phyloP scores from a whole-genome alignment of 2,888 invertebrate genomes.

The Euplexia lucipara region DNA sequence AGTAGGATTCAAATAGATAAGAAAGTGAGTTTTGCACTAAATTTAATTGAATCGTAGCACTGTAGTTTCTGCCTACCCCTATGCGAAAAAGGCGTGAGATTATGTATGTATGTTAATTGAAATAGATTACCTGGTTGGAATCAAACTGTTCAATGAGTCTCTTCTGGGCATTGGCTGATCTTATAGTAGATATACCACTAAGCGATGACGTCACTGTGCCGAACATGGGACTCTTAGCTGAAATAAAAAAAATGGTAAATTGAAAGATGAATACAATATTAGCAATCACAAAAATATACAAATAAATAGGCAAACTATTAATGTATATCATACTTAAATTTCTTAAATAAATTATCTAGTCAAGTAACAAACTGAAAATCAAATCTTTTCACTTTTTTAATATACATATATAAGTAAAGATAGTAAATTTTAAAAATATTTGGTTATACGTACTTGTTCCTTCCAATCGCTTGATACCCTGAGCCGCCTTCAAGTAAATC shows the following conservation, averaged over 20 bases:
- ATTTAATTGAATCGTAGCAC: no score
- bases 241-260: conserved; percentile 45
- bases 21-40: no score
- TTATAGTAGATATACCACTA: conserved; percentile 94
- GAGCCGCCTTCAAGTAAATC: conserved; percentile 93
- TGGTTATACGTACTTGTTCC: conserved; percentile 89
- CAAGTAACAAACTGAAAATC: no score
- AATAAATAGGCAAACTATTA: no score
- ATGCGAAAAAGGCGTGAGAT: no score
- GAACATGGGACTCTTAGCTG: conserved; percentile 95
- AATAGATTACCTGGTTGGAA: conserved; percentile 86
- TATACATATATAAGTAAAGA: no score
- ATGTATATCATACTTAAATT: no score
- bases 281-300: background rate
- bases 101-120: background rate
- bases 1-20: background rate
- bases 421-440: background rate
- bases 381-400: no score
- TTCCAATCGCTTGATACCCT: conserved; percentile 92
- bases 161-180: conserved; percentile 93
- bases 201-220: conserved; percentile 94
- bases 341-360: no score
- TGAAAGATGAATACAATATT: background rate
- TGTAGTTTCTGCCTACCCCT: no score
- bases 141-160: conserved; percentile 92